phyloP scores from a whole-genome alignment of 1,140 invertebrate genomes.

The Pseudobourletiella spinata region DNA sequence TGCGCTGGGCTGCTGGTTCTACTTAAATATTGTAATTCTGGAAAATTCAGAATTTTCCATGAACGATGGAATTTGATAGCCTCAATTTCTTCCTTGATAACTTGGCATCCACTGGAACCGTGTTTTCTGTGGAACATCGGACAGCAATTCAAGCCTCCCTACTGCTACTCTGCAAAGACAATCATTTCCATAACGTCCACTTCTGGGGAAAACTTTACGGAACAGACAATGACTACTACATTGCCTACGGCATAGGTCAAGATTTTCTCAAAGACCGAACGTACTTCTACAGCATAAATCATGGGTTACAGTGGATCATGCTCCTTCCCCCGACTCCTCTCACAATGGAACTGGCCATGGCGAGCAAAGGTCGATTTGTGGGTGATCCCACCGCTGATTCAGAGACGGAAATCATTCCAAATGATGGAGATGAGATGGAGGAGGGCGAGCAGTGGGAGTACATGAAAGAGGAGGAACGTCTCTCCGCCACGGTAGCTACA shows the following conservation, averaged over 20 bases:
- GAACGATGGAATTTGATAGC: constrained; percentile 32
- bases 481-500: constrained; percentile 55
- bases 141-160: constrained; percentile 59
- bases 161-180: constrained; percentile 59
- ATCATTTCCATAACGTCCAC: constrained; percentile 60
- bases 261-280: constrained; percentile 54
- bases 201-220: constrained; percentile 66
- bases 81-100: constrained; percentile 38
- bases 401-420: constrained; percentile 24
- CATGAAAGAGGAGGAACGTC: constrained; percentile 66
- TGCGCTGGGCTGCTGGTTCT: too few relatives aligned
- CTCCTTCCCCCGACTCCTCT: constrained; percentile 10
- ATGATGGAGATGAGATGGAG: constrained; percentile 25
- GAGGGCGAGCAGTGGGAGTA: constrained; percentile 25
- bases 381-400: constrained; percentile 30
- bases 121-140: constrained; percentile 54
- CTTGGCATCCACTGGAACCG: constrained; percentile 49
- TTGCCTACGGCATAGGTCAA: constrained; percentile 58
- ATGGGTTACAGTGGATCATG: constrained; percentile 25
- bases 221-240: constrained; percentile 57
- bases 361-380: constrained; percentile 28
- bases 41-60: too few relatives aligned
- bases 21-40: too few relatives aligned
- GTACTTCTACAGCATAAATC: constrained; percentile 52
- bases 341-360: constrained; percentile 13